Conservation (phyloP, 2,797 vertebrate species). For the Ictinia mississippiensis region DNA sequence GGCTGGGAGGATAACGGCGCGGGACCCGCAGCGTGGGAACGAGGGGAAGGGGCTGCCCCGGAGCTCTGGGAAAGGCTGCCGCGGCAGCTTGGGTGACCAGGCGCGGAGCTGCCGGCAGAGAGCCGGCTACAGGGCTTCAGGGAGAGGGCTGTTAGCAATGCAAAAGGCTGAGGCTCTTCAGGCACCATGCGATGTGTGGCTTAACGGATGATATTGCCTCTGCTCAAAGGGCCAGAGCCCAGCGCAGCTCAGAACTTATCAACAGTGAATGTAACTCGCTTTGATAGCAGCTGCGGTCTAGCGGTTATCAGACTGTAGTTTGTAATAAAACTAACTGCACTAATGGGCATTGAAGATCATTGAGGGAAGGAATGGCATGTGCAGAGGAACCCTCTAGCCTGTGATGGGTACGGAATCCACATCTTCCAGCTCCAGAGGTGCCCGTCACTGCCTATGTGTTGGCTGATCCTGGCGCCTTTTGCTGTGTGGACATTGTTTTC, state of each 20-base stretch:
- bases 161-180: not conserved
- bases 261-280: not conserved
- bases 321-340: not conserved
- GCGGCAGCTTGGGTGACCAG: not conserved
- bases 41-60: not conserved
- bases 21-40: conserved; percentile 39
- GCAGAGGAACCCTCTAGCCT: not conserved
- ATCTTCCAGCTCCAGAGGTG: not conserved
- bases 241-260: not conserved
- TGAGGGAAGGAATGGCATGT: fast-evolving
- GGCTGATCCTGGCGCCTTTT: not conserved
- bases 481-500: not conserved
- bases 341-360: not conserved
- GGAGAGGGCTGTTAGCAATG: not conserved
- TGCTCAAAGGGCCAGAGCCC: not conserved
- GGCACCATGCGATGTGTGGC: not conserved
- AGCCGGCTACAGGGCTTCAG: not conserved
- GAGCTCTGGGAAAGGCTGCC: conserved; percentile 44
- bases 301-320: not conserved
- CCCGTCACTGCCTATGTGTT: not conserved
- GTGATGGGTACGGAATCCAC: not conserved
- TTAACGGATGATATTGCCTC: not conserved
- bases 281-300: not conserved
- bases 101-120: not conserved
- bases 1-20: not conserved